These are phyloP conservation scores for Porites australiensis DNA, from an alignment of 64 coral and sea anemone species.

Conservation along the genomic window DNA sequence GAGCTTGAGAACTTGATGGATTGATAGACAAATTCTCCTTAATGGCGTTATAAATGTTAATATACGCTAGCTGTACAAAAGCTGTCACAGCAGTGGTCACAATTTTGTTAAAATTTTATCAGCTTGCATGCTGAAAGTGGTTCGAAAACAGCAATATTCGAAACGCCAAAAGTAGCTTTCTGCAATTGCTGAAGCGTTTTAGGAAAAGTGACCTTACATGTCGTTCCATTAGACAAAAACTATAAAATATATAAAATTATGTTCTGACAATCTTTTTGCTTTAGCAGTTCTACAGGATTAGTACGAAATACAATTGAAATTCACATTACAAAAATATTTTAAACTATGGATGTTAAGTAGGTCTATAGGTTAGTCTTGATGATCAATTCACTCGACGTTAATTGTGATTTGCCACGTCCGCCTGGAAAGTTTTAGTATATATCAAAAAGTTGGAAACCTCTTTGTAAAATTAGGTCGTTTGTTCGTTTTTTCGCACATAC, in stretches of 20 bases:
- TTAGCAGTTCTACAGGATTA: not conserved
- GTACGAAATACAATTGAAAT: not conserved
- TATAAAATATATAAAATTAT: conserved; percentile 20
- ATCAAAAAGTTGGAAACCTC: not conserved
- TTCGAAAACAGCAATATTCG: not conserved
- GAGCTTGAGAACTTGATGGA: not conserved
- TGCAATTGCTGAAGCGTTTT: not conserved
- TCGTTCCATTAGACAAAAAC: not conserved
- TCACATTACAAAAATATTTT: conserved; percentile 39
- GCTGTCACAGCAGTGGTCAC: not conserved
- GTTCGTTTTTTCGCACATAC: not conserved
- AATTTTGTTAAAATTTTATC: not conserved
- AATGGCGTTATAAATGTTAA: not conserved
- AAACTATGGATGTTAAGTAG: not conserved
- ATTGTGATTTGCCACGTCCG: not conserved
- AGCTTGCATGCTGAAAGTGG: not conserved
- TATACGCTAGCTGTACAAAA: not conserved
- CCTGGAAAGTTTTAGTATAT: not conserved
- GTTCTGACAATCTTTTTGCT: not conserved
- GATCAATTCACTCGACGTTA: not conserved
- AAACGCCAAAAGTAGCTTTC: not conserved
- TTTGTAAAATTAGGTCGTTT: not conserved
- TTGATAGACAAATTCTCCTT: not conserved
- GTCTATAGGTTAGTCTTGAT: conserved; percentile 22
- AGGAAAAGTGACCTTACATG: not conserved